phyloP scores from a whole-genome alignment of 2,113 vertebrate genomes.

The Synchiropus splendidus region DNA sequence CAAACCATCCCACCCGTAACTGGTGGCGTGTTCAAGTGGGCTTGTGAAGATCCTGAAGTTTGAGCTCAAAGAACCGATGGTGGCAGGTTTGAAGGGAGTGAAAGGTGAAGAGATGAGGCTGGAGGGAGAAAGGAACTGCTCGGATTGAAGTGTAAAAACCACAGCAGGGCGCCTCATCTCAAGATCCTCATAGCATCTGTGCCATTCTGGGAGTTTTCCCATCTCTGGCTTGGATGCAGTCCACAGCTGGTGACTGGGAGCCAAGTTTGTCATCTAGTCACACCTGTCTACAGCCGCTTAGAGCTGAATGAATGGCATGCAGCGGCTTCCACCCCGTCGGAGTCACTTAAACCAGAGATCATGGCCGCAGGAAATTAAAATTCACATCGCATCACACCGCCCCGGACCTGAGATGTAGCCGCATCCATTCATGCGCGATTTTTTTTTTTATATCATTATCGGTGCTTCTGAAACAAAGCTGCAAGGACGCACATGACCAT shows the following conservation, averaged over 20 bases:
- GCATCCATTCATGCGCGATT: no score
- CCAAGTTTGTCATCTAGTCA: no score
- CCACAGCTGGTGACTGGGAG: constrained; percentile 47
- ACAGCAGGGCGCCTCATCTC: constrained; percentile 44
- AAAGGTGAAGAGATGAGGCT: constrained; percentile 46
- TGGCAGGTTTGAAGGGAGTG: constrained; percentile 23
- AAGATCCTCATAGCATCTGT: constrained; percentile 22
- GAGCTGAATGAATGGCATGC: not conserved
- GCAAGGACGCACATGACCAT: no score
- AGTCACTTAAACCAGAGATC: constrained; percentile 19
- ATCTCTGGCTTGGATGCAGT: constrained; percentile 18
- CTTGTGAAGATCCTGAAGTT: no score
- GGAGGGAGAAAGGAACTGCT: constrained; percentile 22
- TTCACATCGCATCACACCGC: constrained; percentile 18
- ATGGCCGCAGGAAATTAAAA: constrained; percentile 24
- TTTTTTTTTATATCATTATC: no score
- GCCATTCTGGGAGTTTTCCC: constrained; percentile 23
- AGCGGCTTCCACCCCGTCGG: constrained; percentile 23
- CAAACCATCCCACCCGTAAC: no score
- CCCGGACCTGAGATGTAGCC: not conserved
- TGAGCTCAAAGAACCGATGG: no score
- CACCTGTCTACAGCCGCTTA: no score
- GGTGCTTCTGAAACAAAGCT: no score
- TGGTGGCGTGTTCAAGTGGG: no score
- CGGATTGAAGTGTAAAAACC: constrained; percentile 43